phyloP scores from a whole-genome alignment of 2,797 vertebrate genomes.

The Coranthus polyacanthus region DNA sequence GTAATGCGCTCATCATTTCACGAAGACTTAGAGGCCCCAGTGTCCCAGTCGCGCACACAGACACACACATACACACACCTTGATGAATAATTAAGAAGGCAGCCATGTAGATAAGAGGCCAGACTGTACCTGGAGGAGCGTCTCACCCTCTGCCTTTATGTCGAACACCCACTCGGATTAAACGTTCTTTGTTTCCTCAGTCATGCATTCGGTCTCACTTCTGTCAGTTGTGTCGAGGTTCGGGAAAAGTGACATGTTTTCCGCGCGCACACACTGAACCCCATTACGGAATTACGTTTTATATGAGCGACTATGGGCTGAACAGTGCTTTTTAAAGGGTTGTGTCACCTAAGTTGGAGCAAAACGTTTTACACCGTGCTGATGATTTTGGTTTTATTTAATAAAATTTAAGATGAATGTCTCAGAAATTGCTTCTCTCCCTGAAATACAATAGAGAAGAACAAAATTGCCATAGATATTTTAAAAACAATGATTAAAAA shows the following conservation, averaged over 20 bases:
- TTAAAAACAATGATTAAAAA: too few relatives aligned
- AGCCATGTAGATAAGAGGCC: conserved; percentile 66
- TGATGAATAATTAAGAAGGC: conserved; percentile 81
- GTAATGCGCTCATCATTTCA: conserved; percentile 65
- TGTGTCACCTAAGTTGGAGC: not conserved
- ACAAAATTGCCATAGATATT: too few relatives aligned
- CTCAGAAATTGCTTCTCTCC: not conserved
- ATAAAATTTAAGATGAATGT: not conserved
- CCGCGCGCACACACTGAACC: not conserved
- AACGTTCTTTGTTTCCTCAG: conserved; percentile 59
- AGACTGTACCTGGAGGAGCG: conserved; percentile 63
- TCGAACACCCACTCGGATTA: conserved; percentile 58
- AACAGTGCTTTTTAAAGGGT: not conserved
- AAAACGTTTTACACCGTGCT: too few relatives aligned
- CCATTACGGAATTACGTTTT: not conserved
- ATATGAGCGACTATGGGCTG: conserved; percentile 2
- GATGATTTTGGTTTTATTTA: not conserved
- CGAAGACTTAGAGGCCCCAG: conserved; percentile 52
- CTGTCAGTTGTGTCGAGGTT: conserved; percentile 41
- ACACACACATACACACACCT: conserved; percentile 33
- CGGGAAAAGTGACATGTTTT: conserved; percentile 23
- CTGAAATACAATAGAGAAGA: not conserved
- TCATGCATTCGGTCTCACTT: conserved; percentile 35
- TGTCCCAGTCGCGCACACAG: conserved; percentile 44
- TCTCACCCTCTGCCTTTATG: conserved; percentile 46